Evolutionary conservation across 2,797 vertebrate species (phyloP).

Genomic region (Cheirogaleus major): DNA sequence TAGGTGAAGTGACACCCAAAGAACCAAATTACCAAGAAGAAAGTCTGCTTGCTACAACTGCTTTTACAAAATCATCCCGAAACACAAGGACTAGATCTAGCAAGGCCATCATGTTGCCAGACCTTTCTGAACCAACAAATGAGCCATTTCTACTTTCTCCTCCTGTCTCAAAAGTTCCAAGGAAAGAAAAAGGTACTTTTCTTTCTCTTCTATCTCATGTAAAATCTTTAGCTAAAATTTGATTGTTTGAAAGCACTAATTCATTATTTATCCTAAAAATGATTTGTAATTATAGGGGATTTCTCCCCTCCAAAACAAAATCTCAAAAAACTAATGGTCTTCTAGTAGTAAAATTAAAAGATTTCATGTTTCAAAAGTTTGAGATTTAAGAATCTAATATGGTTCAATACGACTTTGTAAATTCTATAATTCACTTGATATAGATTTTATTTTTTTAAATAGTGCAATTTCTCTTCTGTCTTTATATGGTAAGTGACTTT

Average conservation of each 20-base stretch:
- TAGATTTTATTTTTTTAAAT: not conserved
- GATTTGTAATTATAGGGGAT: not conserved
- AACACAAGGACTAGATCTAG: conserved; percentile 80
- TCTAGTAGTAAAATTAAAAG: not conserved
- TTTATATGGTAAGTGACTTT: not conserved
- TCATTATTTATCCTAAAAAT: conserved; percentile 10
- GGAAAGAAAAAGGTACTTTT: conserved; percentile 84
- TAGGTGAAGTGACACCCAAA: not conserved
- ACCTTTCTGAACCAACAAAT: conserved; percentile 74
- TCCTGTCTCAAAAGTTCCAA: conserved; percentile 83
- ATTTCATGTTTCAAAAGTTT: not conserved
- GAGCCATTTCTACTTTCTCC: conserved; percentile 89
- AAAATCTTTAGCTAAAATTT: not conserved
- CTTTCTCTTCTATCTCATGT: not conserved
- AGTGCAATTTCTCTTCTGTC: not conserved
- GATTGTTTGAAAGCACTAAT: not conserved
- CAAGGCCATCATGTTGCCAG: conserved; percentile 40
- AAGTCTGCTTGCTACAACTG: conserved; percentile 28
- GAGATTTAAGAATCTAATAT: not conserved
- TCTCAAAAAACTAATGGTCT: not conserved
- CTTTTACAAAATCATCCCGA: conserved; percentile 42
- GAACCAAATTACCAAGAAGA: conserved; percentile 60
- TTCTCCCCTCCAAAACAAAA: not conserved
- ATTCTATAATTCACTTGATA: not conserved
- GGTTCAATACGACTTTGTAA: not conserved